These are phyloP conservation scores for Amblyraja radiata DNA, from an alignment of 2,797 vertebrate species.

Conservation along the genomic window DNA sequence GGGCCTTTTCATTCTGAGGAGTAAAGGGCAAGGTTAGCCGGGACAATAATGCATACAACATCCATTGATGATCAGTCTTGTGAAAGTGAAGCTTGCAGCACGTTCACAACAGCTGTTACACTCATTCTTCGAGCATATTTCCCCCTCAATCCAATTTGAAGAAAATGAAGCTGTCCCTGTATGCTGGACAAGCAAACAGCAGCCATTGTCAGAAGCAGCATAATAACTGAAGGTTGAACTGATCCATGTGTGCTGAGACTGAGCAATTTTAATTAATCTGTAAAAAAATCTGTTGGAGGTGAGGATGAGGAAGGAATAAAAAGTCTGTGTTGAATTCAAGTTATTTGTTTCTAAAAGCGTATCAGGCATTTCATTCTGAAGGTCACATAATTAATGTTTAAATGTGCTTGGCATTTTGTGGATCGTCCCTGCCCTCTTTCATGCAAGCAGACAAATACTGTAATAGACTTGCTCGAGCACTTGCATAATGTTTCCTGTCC, in stretches of 20 bases:
- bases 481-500: no score
- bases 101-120: neutral
- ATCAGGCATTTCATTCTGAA: constrained; percentile 8
- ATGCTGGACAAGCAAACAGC: neutral
- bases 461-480: no score
- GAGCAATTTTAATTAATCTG: neutral
- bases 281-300: neutral
- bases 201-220: neutral
- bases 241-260: neutral
- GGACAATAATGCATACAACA: neutral
- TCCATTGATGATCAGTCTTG: neutral
- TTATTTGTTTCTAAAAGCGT: neutral
- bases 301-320: neutral
- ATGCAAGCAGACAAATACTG: no score
- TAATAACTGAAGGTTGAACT: constrained; percentile 26
- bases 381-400: constrained; percentile 32
- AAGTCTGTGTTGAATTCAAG: neutral
- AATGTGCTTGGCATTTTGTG: constrained; percentile 10
- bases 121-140: neutral
- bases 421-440: neutral
- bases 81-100: neutral
- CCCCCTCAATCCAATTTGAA: neutral
- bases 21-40: neutral
- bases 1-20: neutral
- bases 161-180: neutral